phyloP scores from a whole-genome alignment of 1,140 invertebrate genomes.

The Nasonia vitripennis region DNA sequence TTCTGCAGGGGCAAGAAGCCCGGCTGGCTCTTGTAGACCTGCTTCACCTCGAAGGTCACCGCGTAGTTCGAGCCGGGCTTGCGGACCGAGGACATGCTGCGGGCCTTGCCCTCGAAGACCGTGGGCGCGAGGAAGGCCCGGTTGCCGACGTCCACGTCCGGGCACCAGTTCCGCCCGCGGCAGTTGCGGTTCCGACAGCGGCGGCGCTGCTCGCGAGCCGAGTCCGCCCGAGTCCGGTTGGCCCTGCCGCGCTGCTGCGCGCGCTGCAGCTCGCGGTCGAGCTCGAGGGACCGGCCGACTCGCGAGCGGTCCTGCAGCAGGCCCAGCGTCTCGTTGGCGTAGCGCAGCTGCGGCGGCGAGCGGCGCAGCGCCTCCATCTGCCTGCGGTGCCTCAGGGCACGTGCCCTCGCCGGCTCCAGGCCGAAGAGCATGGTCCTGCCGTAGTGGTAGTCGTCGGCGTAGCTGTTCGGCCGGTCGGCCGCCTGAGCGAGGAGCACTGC shows the following conservation, averaged over 20 bases:
- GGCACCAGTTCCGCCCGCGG: conserved; percentile 74
- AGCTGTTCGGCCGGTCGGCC: conserved; percentile 44
- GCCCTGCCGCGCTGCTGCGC: conserved; percentile 43
- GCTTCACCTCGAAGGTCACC: conserved; percentile 80
- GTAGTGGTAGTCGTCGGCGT: conserved; percentile 34
- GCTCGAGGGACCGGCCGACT: conserved; percentile 57
- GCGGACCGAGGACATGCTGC: conserved; percentile 77
- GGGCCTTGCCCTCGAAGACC: conserved; percentile 80
- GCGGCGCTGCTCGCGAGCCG: conserved; percentile 67
- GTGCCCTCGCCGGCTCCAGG: not conserved
- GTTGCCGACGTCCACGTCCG: conserved; percentile 78
- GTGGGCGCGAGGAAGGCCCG: conserved; percentile 78
- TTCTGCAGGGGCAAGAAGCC: conserved; percentile 74
- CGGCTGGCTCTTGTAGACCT: conserved; percentile 78
- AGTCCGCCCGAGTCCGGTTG: conserved; percentile 65
- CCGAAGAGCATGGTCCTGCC: conserved; percentile 36
- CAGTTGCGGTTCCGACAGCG: conserved; percentile 67
- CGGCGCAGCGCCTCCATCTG: conserved; percentile 12
- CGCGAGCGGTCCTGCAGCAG: conserved; percentile 58
- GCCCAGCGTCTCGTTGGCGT: conserved; percentile 46
- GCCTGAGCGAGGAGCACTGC: conserved; percentile 64
- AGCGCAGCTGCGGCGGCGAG: conserved; percentile 32
- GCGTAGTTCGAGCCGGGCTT: conserved; percentile 77
- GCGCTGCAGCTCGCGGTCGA: conserved; percentile 56
- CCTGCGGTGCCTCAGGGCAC: not conserved